Base-by-base conservation (phyloP, 2,113 vertebrate species). In the Lampris megalopsis region DNA sequence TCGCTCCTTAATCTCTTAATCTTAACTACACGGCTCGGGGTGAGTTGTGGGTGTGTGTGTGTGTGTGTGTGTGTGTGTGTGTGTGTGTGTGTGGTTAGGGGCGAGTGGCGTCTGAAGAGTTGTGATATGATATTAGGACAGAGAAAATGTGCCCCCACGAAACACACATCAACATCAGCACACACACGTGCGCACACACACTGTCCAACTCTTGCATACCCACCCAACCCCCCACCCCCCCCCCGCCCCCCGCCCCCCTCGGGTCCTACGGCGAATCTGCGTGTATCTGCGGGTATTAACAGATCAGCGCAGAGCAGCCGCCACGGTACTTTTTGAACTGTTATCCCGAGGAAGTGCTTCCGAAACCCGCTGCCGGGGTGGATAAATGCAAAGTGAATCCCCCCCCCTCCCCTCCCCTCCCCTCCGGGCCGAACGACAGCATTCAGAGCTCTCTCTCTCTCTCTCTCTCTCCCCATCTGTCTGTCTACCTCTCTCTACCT, bases 321-420 rank as follows among this genome's bases (percentile, higher is more conserved):
- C 86, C 88, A 85, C 77, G 84, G 80, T 75, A 82, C 90, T 94
- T 94, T 94, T 94, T 92, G 89, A 92, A 91, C 89, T 88, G 85
- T 88, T 83, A 85, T 93, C 89, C 91, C 91, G 91, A 92, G 89
- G 92, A 92, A 90, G 83, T 82, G 88, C 85, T 92, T 93, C 88
- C 90, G 85, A 92, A 91, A 91, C 68, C 89, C 79, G 85, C 92
- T 93, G 92, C 91, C 92, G 85, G 82, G 84, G 77, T 86, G 92
- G 92, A 93, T 92, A 92, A 94, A 94, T 61, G 72, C 70, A 58
- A 37, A 85, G 89, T 86, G 24, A 87, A 88, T 90, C 91, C 89
- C 88, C 81, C 72, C 81, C 75, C n/a, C 79, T 43, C 59, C 63
- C 64, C 80, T 59, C 82, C 80, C 50, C 62, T 74, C 77, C 79